A percentile compares a stretch with the other conserved stretches of the same genome.
These are phyloP conservation scores for Patella depressa DNA, from an alignment of 2,888 invertebrate genomes.

Conservation along the genomic window DNA sequence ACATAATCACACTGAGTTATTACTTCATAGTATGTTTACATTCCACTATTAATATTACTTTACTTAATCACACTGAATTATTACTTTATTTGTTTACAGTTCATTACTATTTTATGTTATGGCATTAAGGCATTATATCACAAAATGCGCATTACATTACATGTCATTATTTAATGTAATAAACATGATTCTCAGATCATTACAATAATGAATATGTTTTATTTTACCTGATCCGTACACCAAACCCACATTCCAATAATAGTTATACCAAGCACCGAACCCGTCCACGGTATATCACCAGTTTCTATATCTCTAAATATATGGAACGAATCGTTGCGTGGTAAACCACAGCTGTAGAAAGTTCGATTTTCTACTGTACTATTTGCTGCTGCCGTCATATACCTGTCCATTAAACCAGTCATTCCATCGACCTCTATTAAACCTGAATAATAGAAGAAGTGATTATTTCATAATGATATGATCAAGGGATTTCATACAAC, in stretches of 20 bases:
- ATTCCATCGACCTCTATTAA: slow-evolving; percentile 72
- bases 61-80: no score
- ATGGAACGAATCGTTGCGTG: slow-evolving; percentile 53
- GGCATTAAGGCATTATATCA: no score
- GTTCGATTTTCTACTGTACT: slow-evolving; percentile 47
- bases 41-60: no score
- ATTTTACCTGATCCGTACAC: slow-evolving; percentile 66
- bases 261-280: slow-evolving; percentile 59
- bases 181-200: no score
- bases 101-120: no score
- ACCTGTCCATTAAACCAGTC: slow-evolving; percentile 67
- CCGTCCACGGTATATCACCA: slow-evolving; percentile 62
- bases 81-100: no score
- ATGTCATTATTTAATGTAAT: no score
- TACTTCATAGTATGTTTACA: no score
- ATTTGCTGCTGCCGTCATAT: slow-evolving; percentile 67
- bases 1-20: no score
- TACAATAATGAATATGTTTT: background rate
- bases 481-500: no score
- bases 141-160: no score
- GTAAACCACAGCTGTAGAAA: slow-evolving; percentile 53
- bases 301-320: slow-evolving; percentile 53
- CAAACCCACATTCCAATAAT: slow-evolving; percentile 62
- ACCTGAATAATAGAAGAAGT: slow-evolving; percentile 28
- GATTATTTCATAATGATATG: no score